These are phyloP conservation scores for Acropora yongei DNA, from an alignment of 64 coral and sea anemone species.

Conservation along the genomic window DNA sequence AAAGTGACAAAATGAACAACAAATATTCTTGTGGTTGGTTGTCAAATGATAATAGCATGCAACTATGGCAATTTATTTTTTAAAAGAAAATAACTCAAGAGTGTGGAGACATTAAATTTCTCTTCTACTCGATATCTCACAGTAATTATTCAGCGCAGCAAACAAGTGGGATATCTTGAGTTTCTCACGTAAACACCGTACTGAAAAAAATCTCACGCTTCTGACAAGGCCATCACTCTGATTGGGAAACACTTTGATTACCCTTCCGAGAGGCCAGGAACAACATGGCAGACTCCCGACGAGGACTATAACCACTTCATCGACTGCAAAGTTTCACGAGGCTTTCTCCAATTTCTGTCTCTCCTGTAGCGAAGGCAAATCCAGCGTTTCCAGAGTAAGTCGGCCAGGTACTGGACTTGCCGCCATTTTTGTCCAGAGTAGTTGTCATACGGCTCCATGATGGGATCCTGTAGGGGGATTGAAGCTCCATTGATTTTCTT, in stretches of 20 bases:
- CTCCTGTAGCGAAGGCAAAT: background rate
- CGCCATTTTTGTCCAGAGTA: background rate
- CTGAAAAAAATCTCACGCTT: background rate
- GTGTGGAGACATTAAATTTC: no score
- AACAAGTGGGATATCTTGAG: no score
- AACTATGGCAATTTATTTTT: no score
- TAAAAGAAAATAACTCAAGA: no score
- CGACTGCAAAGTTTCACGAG: slow-evolving; percentile 5
- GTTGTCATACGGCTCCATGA: slow-evolving; percentile 11
- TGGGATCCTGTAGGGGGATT: slow-evolving; percentile 57
- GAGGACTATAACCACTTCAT: background rate
- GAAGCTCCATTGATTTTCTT: background rate
- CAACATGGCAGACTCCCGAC: background rate
- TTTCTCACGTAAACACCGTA: no score
- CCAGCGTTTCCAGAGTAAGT: background rate
- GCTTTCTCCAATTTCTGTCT: slow-evolving; percentile 5
- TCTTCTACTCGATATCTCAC: no score
- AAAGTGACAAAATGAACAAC: no score
- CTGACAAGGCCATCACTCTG: background rate
- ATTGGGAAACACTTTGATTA: background rate
- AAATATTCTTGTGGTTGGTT: no score
- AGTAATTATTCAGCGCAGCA: no score
- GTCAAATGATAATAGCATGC: no score
- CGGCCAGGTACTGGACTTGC: slow-evolving; percentile 4
- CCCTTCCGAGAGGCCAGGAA: background rate